A percentile compares a stretch with the other conserved stretches of the same genome.
Conservation (phyloP, 2,888 invertebrate genomes). For the Adelognathus sp. region DNA sequence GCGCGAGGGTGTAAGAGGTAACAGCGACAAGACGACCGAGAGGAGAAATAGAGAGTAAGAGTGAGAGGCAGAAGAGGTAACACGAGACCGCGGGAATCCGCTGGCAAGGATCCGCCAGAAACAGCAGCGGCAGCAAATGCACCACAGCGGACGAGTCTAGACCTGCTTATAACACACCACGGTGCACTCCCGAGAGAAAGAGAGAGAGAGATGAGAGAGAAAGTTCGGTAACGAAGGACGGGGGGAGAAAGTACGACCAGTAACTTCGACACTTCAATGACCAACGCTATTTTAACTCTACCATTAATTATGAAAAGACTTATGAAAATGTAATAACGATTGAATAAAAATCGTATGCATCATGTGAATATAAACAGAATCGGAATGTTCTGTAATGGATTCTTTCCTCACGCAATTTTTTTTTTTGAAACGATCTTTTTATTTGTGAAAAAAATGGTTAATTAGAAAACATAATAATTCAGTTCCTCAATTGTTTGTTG, state of each 20-base stretch:
- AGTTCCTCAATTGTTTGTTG: too few relatives aligned
- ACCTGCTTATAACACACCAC: neutral
- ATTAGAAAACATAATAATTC: too few relatives aligned
- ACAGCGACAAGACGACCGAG: constrained; percentile 34
- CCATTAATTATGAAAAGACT: too few relatives aligned
- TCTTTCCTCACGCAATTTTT: too few relatives aligned
- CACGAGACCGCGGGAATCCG: constrained; percentile 59
- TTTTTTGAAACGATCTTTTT: too few relatives aligned
- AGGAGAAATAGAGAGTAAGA: constrained; percentile 34
- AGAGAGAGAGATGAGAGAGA: constrained; percentile 25
- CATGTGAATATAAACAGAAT: too few relatives aligned
- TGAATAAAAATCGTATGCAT: too few relatives aligned
- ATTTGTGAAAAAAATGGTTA: too few relatives aligned
- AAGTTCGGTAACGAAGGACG: constrained; percentile 33
- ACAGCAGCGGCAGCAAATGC: constrained; percentile 39
- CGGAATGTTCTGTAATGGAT: too few relatives aligned
- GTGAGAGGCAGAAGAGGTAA: constrained; percentile 59
- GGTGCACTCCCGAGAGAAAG: neutral
- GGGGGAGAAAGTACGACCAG: neutral
- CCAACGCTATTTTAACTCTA: neutral
- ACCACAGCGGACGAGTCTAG: constrained; percentile 10
- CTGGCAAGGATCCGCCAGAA: constrained; percentile 56
- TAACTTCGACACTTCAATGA: neutral
- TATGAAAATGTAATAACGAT: too few relatives aligned
- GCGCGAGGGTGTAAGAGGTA: constrained; percentile 11